phyloP scores from a whole-genome alignment of 2,888 invertebrate genomes.

The Nomada lathburiana region DNA sequence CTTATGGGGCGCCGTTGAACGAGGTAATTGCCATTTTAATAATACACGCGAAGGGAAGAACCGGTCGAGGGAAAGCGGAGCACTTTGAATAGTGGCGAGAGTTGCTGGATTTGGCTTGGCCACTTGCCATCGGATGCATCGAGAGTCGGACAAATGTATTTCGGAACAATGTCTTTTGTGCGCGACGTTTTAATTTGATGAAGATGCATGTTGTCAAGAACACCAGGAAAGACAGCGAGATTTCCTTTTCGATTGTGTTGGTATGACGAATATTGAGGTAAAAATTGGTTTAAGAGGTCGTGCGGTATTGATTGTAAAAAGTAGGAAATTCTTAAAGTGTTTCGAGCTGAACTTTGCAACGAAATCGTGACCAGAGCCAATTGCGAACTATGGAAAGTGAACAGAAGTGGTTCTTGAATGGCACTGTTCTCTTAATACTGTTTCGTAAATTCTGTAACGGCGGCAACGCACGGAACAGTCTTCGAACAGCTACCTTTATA shows the following conservation, averaged over 20 bases:
- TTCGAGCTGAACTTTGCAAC: not conserved
- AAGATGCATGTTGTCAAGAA: not conserved
- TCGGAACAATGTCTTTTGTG: conserved; percentile 38
- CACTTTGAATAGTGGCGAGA: conserved; percentile 56
- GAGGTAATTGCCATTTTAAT: conserved; percentile 61
- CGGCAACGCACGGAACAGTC: not conserved
- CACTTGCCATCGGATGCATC: conserved; percentile 48
- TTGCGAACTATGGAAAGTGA: not conserved
- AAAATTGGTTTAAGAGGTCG: too few species aligned
- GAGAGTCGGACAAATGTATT: conserved; percentile 48
- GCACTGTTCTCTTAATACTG: not conserved
- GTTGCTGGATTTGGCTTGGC: conserved; percentile 63
- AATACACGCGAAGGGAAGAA: conserved; percentile 45
- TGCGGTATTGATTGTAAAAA: not conserved
- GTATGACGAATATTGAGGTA: too few species aligned
- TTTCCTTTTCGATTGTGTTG: not conserved
- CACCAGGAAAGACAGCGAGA: too few species aligned
- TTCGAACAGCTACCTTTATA: not conserved
- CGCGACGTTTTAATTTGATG: conserved; percentile 8
- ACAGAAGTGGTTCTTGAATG: conserved; percentile 3
- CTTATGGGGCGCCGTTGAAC: conserved; percentile 36
- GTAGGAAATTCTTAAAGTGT: not conserved
- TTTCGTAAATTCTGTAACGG: not conserved
- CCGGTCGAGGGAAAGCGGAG: not conserved
- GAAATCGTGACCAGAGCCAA: conserved; percentile 13